These are phyloP conservation scores for Valencia hispanica DNA, from an alignment of 2,797 vertebrate genomes.

Conservation along the genomic window DNA sequence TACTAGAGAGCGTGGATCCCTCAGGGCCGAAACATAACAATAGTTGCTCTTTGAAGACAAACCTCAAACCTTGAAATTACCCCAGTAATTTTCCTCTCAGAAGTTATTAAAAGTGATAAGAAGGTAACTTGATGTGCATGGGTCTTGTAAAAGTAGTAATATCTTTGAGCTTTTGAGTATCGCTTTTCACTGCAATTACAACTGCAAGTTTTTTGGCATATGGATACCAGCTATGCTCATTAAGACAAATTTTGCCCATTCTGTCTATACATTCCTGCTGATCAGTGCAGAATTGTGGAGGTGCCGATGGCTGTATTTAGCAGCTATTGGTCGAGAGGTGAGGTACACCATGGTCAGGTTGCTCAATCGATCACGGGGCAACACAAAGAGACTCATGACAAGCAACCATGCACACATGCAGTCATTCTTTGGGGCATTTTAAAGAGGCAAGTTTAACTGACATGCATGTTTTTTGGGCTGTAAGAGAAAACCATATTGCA, in stretches of 20 bases:
- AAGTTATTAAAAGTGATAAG: not conserved
- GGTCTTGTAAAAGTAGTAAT: not conserved
- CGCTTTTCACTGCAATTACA: not conserved
- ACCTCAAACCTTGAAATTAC: not conserved
- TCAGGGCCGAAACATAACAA: not conserved
- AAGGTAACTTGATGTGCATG: slow-evolving; percentile 2
- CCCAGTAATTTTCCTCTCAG: not conserved
- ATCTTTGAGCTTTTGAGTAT: not conserved
- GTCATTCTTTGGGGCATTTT: not conserved
- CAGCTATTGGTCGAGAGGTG: not conserved
- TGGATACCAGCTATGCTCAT: not conserved
- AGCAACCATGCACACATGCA: not conserved
- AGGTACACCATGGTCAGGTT: not conserved
- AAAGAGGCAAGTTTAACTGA: not conserved
- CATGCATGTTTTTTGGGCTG: not conserved
- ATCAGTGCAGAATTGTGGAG: not conserved
- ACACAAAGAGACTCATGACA: not conserved
- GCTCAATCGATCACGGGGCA: not conserved
- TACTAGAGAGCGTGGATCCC: slow-evolving; percentile 19
- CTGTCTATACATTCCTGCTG: not conserved
- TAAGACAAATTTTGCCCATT: not conserved
- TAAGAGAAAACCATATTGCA: no score
- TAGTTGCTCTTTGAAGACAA: not conserved
- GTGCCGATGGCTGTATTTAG: not conserved
- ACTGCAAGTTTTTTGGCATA: not conserved